Conservation (phyloP, 2,113 vertebrate genomes). For the Erythrocebus patas region DNA sequence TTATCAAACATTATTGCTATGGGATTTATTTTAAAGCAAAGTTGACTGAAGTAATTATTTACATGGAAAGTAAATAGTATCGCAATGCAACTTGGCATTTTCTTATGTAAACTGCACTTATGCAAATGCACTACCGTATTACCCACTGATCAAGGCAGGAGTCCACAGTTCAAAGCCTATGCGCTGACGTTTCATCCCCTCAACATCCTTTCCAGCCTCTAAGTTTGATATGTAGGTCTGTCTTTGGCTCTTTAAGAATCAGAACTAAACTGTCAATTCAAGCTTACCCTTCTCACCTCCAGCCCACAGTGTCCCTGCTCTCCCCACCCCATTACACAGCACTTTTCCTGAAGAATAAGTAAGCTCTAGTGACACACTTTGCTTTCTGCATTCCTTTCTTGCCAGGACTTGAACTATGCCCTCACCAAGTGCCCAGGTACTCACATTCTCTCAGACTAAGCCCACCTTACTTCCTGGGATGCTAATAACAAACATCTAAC, state of each 20-base stretch:
- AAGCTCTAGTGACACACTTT: background rate
- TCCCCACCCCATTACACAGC: rapidly evolving
- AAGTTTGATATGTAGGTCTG: background rate
- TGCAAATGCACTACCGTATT: background rate
- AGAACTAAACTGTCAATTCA: background rate
- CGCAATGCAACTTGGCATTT: background rate
- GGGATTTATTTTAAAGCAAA: background rate
- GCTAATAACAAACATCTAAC: too few species aligned
- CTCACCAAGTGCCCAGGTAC: background rate
- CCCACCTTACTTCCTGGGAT: background rate
- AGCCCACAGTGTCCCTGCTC: background rate
- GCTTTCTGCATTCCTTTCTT: background rate
- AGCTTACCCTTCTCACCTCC: background rate
- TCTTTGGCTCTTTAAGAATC: background rate
- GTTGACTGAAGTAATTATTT: background rate
- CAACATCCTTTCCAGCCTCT: background rate
- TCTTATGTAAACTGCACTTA: background rate
- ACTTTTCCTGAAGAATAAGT: background rate
- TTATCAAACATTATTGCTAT: background rate
- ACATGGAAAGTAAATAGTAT: background rate
- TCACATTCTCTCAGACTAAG: background rate
- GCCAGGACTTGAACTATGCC: background rate
- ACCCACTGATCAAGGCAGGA: background rate
- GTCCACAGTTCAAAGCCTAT: background rate
- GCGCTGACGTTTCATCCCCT: background rate